Base-by-base conservation (phyloP, 2,797 vertebrate genomes). In the Gymnodraco acuticeps region DNA sequence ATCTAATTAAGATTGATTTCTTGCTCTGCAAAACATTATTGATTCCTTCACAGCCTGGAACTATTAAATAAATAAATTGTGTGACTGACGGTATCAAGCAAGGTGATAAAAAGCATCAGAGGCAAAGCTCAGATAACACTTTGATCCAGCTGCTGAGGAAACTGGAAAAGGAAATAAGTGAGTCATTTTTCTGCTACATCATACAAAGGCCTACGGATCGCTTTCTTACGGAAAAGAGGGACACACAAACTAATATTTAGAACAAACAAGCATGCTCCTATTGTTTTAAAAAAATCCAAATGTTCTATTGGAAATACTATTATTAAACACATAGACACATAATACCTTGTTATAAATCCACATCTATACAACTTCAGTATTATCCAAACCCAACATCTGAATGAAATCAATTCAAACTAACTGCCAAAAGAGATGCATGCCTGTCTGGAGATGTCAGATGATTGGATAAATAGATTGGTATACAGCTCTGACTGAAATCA, bases 171-270 rank as follows among this genome's bases (percentile, higher is more conserved):
- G 1, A 78, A 67, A 17, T 38, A 33, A n/a, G 23, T 23, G 5
- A 65, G 23, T 70, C n/a, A 66, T 61, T 65, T 55, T 38, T 42
- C 53, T 5, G 19, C 46, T 1, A 31, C 46, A 74, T 70, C 53
- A 70, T 54, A 19, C 42, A 19, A 53, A 66, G 60, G 5, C 52
- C 43, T 64, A 43, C 17, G 27, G 27, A 27, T 5, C 4, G 27
- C 27, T 4, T 27, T 5, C 1, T 4, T 27, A 27, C 27, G 31
- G 64, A 10, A 33, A 45, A 59, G 53, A 60, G 20, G 43, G 20
- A 65, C 17, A 13, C 50, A 38, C 7, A 38, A 38, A 9, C 33
- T 7, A 38, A 9, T 60, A 74, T 58, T 17, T 43, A 23, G 31
- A 51, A 48, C 45, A 66, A 0, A 10, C 4, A 54, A 31, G 42